phyloP scores from a whole-genome alignment of 1,140 invertebrate genomes.

The Adoxophyes honmai region DNA sequence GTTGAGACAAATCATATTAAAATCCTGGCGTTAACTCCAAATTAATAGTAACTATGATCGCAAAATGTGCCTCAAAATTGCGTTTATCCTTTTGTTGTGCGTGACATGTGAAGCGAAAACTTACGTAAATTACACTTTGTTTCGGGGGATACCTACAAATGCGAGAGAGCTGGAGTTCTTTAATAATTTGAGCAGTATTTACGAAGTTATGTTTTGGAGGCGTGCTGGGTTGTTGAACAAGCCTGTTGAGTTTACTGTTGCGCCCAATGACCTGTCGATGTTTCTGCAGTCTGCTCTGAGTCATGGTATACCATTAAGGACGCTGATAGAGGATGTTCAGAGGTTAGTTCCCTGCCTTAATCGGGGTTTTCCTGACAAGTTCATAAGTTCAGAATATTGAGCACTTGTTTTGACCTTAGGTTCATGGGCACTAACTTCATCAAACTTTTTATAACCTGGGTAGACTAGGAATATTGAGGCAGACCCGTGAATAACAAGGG shows the following conservation, averaged over 20 bases:
- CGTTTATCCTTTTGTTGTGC: not conserved
- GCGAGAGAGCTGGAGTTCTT: slow-evolving; percentile 40
- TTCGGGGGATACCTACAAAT: slow-evolving; percentile 40
- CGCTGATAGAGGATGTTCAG: slow-evolving; percentile 49
- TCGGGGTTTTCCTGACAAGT: too few species aligned
- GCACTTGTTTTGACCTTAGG: too few species aligned
- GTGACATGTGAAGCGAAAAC: slow-evolving; percentile 22
- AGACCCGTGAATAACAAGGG: too few species aligned
- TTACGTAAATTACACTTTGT: slow-evolving; percentile 49
- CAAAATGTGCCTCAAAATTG: not conserved
- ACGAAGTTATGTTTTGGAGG: slow-evolving; percentile 49
- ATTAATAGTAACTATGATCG: not conserved
- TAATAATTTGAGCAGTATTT: slow-evolving; percentile 32
- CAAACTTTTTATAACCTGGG: too few species aligned
- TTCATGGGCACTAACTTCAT: too few species aligned
- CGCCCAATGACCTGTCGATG: slow-evolving; percentile 30
- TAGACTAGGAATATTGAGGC: too few species aligned
- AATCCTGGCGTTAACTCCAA: too few species aligned
- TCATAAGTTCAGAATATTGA: too few species aligned
- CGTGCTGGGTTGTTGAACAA: slow-evolving; percentile 31
- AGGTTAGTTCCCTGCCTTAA: too few species aligned
- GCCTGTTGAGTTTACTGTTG: slow-evolving; percentile 45
- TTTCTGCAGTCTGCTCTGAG: slow-evolving; percentile 31
- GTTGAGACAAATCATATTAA: too few species aligned
- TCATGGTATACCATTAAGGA: slow-evolving; percentile 37